Evolutionary conservation across 2,113 vertebrate species (phyloP).

Genomic region (Thryonomys swinderianus): DNA sequence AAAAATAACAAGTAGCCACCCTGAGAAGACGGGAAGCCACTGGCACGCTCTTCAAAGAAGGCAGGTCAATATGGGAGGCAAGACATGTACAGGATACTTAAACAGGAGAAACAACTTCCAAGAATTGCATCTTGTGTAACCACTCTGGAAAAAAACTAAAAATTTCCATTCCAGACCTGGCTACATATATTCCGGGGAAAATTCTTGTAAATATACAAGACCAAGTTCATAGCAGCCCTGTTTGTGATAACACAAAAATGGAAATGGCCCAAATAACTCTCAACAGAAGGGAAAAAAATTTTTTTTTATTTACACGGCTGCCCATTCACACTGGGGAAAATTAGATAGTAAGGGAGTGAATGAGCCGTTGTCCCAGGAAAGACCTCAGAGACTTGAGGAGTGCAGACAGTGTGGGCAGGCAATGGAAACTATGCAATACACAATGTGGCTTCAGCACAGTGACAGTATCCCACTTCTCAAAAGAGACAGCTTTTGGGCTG

Average conservation of each 20-base stretch:
- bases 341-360: background rate
- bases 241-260: background rate
- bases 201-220: background rate
- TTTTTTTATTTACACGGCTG: background rate
- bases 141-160: conserved; percentile 25
- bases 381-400: background rate
- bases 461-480: background rate
- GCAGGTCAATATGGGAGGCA: background rate
- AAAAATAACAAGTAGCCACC: background rate
- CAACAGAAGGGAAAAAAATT: background rate
- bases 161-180: background rate
- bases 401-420: background rate
- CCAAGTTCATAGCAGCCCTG: background rate
- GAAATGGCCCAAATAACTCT: background rate
- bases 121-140: background rate
- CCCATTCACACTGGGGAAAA: background rate
- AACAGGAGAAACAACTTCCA: background rate
- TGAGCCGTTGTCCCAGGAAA: background rate
- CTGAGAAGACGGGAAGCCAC: background rate
- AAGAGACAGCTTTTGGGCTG: background rate
- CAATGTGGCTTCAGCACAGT: background rate
- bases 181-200: background rate
- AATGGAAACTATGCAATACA: background rate
- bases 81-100: background rate
- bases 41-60: background rate